Evolutionary conservation across 2,888 invertebrate species (phyloP), one percentile per base, ranked within the genome.

Genomic region (Eurytoma adleriae): DNA sequence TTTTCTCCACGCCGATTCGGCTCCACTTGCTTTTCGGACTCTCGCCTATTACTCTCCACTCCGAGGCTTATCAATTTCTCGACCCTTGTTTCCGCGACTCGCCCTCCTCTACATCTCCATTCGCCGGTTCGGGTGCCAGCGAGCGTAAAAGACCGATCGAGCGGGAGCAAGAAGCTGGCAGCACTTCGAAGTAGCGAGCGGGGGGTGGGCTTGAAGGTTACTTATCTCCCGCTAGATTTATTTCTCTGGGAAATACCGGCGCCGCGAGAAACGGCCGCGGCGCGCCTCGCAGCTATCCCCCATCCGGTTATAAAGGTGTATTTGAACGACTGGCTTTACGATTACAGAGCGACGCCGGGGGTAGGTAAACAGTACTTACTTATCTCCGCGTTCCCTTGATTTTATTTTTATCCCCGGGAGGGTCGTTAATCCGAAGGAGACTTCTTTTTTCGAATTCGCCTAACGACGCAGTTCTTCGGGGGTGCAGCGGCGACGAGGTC

Each of bases 171-270:
- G 74, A 57, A 59, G 18, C 12, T 7, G 67, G 10, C 54, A 48
- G 52, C 52, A 13, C 16, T 16, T 69, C 5, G 24, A 57, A n/a
- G 13, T 4, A 57, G 40, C 40, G 4, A 40, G 40, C 40, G 40
- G 40, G 40, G 40, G 40, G 40, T 5, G 59, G 14, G 10, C 52
- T 48, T 14, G 61, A 48, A 61, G 59, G 56, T 62, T 73, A 74
- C 74, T 69, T 73, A 74, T 75, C 66, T 71, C 67, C 48, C 64
- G 56, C 57, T 66, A 50, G 67, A 80, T 76, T 80, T 76, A 80
- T 76, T 56, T 54, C 40, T 61, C 50, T 48, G 67, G 24, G 57
- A 75, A 80, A 75, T 57, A 71, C 24, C 27, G 30, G 52, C 30
- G 5, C 27, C n/a, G 57, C 5, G 56, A 1, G 40, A 24, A 56